A percentile compares a stretch with the other conserved stretches of the same genome.
These are phyloP conservation scores for Neodiprion virginianus DNA, from an alignment of 1,140 invertebrate genomes.

Conservation along the genomic window DNA sequence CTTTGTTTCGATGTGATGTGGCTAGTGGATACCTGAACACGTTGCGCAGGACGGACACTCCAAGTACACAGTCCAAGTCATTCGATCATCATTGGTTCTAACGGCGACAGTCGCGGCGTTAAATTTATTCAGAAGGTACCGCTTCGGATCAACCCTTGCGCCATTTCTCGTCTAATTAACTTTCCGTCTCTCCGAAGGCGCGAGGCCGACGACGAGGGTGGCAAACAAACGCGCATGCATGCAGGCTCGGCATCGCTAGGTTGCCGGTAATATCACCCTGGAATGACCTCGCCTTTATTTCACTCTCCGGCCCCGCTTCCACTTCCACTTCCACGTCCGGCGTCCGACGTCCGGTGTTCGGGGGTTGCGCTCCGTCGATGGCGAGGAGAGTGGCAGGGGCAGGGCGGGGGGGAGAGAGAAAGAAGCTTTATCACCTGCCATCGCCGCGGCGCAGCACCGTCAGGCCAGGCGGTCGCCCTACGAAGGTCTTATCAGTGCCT, in stretches of 20 bases:
- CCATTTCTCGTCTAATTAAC: not conserved
- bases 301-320: slow-evolving; percentile 21
- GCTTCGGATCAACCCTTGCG: too few species aligned
- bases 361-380: not conserved
- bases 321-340: not conserved
- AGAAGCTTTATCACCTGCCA: slow-evolving; percentile 54
- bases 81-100: too few species aligned
- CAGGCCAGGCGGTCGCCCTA: not conserved
- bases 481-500: slow-evolving; percentile 57
- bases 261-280: slow-evolving; percentile 3
- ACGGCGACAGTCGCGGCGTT: too few species aligned
- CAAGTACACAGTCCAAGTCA: too few species aligned
- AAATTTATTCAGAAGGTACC: too few species aligned
- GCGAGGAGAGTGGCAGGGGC: not conserved
- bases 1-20: too few species aligned
- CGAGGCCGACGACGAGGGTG: not conserved
- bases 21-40: too few species aligned
- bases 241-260: not conserved
- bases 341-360: not conserved
- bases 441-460: slow-evolving; percentile 38
- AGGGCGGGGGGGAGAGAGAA: not conserved
- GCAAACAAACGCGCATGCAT: not conserved
- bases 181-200: not conserved
- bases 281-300: slow-evolving; percentile 41
- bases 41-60: too few species aligned